A percentile compares a stretch with the other conserved stretches of the same genome.
These are phyloP conservation scores for Tylochromis polylepis DNA, from an alignment of 2,113 vertebrate species.

Conservation along the genomic window DNA sequence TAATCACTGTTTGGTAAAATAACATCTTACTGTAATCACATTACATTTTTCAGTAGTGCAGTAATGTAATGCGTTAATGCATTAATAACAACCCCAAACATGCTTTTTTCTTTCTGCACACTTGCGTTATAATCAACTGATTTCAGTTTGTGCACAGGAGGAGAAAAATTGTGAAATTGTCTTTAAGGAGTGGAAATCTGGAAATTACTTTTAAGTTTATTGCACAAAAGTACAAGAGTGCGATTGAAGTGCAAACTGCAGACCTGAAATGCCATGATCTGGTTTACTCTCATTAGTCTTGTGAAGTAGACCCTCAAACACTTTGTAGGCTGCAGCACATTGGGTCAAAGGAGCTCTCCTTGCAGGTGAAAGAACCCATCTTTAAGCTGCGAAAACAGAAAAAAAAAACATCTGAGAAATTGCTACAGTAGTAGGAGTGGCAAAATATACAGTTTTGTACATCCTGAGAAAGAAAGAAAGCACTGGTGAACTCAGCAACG, in stretches of 20 bases:
- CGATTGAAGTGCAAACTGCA: neutral
- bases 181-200: neutral
- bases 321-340: neutral
- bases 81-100: neutral
- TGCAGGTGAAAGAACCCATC: neutral
- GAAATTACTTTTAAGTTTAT: neutral
- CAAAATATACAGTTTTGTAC: neutral
- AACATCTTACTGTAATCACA: neutral
- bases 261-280: neutral
- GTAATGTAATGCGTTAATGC: neutral
- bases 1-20: neutral
- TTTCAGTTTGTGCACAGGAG: neutral
- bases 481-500: neutral
- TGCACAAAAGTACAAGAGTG: neutral
- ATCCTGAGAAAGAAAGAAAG: neutral
- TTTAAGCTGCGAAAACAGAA: neutral
- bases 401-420: neutral
- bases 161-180: neutral
- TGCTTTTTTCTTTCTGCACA: neutral
- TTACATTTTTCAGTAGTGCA: neutral
- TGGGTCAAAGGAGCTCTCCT: neutral
- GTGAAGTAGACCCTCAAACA: neutral
- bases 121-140: neutral
- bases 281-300: neutral
- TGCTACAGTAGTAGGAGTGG: neutral